Evolutionary conservation across 2,113 vertebrate genomes (phyloP), one percentile per base, ranked within the genome.

Genomic region (Lucifuga dentata): DNA sequence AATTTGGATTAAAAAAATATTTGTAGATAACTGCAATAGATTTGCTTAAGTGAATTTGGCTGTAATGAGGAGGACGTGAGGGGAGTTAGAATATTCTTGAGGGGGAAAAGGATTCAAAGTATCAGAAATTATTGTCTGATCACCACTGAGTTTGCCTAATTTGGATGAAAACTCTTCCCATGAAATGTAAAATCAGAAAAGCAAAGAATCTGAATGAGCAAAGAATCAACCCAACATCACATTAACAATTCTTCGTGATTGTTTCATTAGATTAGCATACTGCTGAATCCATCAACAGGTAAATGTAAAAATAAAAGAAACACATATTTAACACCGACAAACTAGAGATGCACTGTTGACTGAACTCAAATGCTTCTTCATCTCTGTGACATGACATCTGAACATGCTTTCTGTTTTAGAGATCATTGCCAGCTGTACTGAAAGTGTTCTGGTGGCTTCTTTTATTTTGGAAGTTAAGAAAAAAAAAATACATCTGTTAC

Each of bases 101-200:
- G 35, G 52, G 23, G 16, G 9, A 65, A 35, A 50, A 62, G 8
- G 8, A 44, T 57, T 24, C n/a, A 8, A 49, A 35, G 3, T 46
- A 16, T 16, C 17, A n/a, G n/a, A n/a, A 44, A 16, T 56, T 19
- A 23, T 5, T 13, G 3, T 6, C 21, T 24, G n/a, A 38, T 33
- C 11, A 52, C 4, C 15, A 21, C 8, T 10, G 43, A 33, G 13
- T 7, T 29, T 29, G 26, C 26, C 26, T 29, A 29, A 29, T 7
- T 29, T 29, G 26, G 7, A 29, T 29, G 26, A 29, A 7, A 29
- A 7, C 26, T 7, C 7, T 7, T 7, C 26, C 7, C 26, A 29
- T 7, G 3, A 7, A 29, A 29, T 29, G 26, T 29, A 29, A 2
- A 38, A 12, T 12, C 13, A 12, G 13, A 13, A 12, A 38, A 38